A percentile compares a stretch with the other conserved stretches of the same genome.
These are phyloP conservation scores for Serilophus lunatus DNA, from an alignment of 2,113 vertebrate species.

Conservation along the genomic window DNA sequence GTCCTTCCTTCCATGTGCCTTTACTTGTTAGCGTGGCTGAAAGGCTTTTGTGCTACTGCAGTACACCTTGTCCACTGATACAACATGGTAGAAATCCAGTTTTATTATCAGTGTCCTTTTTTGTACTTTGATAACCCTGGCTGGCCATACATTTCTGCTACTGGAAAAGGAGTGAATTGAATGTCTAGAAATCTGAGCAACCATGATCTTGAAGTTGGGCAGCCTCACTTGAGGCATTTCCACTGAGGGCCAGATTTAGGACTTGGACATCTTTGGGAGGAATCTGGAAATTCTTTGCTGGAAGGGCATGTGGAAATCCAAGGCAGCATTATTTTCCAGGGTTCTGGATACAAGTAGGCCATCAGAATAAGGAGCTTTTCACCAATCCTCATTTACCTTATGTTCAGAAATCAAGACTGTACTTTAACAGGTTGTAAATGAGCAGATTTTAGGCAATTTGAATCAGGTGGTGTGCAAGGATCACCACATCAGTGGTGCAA, in stretches of 20 bases:
- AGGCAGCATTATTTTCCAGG: neutral
- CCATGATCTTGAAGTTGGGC: neutral
- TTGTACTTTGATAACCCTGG: neutral
- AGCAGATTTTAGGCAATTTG: neutral
- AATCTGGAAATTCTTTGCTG: neutral
- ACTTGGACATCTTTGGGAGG: neutral
- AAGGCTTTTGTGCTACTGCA: neutral
- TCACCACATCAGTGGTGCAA: neutral
- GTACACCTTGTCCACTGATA: neutral
- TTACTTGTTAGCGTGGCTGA: neutral
- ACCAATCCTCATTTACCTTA: neutral
- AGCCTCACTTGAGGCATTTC: neutral
- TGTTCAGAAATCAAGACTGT: neutral
- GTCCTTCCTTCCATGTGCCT: neutral
- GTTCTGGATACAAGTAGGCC: neutral
- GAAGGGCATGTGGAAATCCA: neutral
- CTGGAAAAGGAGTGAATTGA: neutral
- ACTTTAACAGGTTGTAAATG: neutral
- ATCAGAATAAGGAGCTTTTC: neutral
- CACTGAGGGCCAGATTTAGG: neutral
- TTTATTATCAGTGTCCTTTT: neutral
- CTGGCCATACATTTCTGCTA: neutral
- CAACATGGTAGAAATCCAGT: neutral
- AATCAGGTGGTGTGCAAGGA: neutral
- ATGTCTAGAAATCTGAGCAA: neutral